phyloP scores from a whole-genome alignment of 2,113 vertebrate species.

The Anthoscopus minutus region DNA sequence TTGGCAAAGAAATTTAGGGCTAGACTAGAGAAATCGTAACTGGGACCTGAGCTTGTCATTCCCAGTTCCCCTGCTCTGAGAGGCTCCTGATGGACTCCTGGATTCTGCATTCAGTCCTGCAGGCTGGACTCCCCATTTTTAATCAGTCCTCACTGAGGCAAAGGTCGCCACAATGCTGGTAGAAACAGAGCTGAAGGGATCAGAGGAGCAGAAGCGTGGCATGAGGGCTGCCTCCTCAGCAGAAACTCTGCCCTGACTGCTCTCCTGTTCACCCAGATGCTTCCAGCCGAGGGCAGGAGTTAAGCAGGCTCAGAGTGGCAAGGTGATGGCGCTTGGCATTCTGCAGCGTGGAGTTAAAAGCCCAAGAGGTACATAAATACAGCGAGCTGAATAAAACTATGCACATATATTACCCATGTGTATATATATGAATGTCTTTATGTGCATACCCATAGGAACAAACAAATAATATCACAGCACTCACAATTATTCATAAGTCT shows the following conservation, averaged over 20 bases:
- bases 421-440: not conserved
- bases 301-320: not conserved
- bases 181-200: not conserved
- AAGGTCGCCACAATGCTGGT: fast-evolving
- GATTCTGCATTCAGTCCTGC: not conserved
- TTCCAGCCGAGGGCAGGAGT: not conserved
- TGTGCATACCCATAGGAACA: not conserved
- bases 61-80: not conserved
- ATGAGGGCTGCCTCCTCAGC: fast-evolving
- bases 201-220: fast-evolving
- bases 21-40: not conserved
- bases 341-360: not conserved
- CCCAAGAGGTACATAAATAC: not conserved
- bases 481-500: not conserved
- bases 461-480: not conserved
- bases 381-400: not conserved
- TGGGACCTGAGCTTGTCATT: not conserved
- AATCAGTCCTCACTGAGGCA: not conserved
- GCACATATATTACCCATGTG: not conserved
- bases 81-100: not conserved
- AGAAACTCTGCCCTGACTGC: not conserved
- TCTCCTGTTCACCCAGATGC: not conserved
- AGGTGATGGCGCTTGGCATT: not conserved
- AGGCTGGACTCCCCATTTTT: not conserved
- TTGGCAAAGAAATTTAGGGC: not conserved